Evolutionary conservation across 1,140 invertebrate genomes (phyloP), one percentile per base, ranked within the genome.

Genomic region (Drosophila albomicans): DNA sequence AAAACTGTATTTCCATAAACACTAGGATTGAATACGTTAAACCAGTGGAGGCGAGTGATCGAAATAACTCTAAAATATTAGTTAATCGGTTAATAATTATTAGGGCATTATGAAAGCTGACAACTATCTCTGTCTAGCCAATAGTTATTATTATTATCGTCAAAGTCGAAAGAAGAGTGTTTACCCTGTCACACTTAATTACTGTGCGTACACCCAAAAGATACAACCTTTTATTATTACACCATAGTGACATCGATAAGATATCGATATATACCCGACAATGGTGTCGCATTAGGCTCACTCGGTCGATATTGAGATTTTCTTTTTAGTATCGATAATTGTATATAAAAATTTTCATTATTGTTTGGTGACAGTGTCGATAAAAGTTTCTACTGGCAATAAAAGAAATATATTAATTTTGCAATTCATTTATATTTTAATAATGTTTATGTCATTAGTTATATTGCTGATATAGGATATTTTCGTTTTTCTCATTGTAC

Each of bases 21-120:
- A 56, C 11, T 28, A 75, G 35, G 38, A 28, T n/a, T 30, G 11
- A 30, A 51, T 28, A 25, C 10, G 48, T 28, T 35, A 67, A 57
- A 38, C n/a, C 32, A 49, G 45, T 13, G 13, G n/a, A 45, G 15
- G 7, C 32, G 43, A 48, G 43, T 30, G 65, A 74, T 69, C 71
- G 43, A 52, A 59, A 58, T 46, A 61, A 61, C 46, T 52, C 54
- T 66, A 54, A 35, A 54, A 45, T 28, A 52, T 67, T 32, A 59
- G 10, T 48, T 16, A 61, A 30, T 13, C 32, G 10, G 11, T 30
- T 58, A 54, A 54, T 35, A 54, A 32, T 15, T 35, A 54, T 54
- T 32, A 54, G 51, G 30, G 28, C 2, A 13, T 57, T 15, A 10
- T 38, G 7, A 62, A 11, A 51, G 10, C 8, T 10, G 7, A 32